Percentiles rank a stretch among this genome's conserved stretches.
phyloP scores from a whole-genome alignment of 2,113 vertebrate genomes.

The Bombycilla garrulus region DNA sequence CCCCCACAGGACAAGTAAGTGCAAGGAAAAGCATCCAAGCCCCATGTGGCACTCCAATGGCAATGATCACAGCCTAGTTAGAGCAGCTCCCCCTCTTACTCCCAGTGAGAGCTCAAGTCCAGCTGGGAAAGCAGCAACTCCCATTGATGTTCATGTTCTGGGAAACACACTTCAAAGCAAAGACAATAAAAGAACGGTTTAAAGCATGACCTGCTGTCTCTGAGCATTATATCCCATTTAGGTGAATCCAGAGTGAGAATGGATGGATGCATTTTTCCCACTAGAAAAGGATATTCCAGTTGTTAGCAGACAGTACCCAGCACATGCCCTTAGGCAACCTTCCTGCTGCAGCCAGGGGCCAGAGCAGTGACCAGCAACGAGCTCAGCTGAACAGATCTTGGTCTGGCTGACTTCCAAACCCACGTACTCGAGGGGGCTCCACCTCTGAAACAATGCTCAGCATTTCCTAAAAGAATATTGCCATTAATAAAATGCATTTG shows the following conservation, averaged over 20 bases:
- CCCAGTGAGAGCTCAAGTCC: not conserved
- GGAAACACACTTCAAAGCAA: not conserved
- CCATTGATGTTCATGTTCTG: not conserved
- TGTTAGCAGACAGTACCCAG: not conserved
- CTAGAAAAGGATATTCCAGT: not conserved
- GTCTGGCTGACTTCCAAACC: not conserved
- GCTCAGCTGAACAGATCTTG: not conserved
- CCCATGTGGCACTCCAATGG: not conserved
- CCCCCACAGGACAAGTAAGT: not conserved
- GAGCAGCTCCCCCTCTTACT: not conserved
- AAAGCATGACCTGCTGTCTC: not conserved
- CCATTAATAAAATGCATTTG: slow-evolving; percentile 69
- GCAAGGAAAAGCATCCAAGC: not conserved
- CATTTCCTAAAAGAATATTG: slow-evolving; percentile 48
- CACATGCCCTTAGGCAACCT: not conserved
- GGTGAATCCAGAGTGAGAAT: not conserved
- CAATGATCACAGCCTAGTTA: not conserved
- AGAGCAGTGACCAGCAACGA: not conserved
- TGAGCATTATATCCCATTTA: not conserved
- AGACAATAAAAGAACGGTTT: not conserved
- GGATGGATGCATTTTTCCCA: not conserved
- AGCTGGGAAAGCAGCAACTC: not conserved
- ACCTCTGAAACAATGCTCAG: slow-evolving; percentile 40
- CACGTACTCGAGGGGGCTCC: not conserved
- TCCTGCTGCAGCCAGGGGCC: not conserved